Percentiles rank a stretch among this genome's conserved stretches.
phyloP scores from a whole-genome alignment of 2,113 vertebrate genomes.

The Irena cyanogastra region DNA sequence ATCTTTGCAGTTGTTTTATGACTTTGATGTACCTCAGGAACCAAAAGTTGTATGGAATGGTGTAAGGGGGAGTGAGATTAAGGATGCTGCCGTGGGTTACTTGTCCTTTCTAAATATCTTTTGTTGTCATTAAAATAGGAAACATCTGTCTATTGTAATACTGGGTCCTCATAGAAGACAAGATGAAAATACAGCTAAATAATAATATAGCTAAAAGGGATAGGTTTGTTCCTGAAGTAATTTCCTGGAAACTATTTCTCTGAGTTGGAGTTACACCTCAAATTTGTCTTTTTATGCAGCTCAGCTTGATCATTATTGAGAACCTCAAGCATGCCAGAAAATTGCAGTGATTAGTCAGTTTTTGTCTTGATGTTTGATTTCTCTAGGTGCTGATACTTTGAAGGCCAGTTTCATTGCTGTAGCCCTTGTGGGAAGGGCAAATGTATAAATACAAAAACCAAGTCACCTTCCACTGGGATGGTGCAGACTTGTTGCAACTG shows the following conservation, averaged over 20 bases:
- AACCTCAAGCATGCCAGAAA: neutral
- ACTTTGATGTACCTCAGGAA: neutral
- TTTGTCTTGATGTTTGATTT: neutral
- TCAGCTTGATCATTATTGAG: neutral
- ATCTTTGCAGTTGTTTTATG: neutral
- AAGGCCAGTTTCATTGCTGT: neutral
- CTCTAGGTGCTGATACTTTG: neutral
- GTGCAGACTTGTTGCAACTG: neutral
- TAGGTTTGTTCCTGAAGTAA: neutral
- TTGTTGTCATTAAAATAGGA: neutral
- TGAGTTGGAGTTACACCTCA: neutral
- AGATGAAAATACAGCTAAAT: neutral
- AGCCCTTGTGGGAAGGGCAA: neutral
- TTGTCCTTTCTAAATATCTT: neutral
- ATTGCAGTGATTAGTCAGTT: neutral
- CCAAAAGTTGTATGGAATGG: neutral
- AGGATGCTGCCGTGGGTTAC: neutral
- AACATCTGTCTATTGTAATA: neutral
- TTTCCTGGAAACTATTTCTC: neutral
- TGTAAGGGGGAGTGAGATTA: neutral
- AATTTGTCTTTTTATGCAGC: neutral
- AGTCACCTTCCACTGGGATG: neutral
- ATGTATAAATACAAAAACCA: neutral
- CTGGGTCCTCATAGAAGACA: neutral
- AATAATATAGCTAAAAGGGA: neutral